phyloP scores from a whole-genome alignment of 2,113 vertebrate genomes.

The Taurulus bubalis region DNA sequence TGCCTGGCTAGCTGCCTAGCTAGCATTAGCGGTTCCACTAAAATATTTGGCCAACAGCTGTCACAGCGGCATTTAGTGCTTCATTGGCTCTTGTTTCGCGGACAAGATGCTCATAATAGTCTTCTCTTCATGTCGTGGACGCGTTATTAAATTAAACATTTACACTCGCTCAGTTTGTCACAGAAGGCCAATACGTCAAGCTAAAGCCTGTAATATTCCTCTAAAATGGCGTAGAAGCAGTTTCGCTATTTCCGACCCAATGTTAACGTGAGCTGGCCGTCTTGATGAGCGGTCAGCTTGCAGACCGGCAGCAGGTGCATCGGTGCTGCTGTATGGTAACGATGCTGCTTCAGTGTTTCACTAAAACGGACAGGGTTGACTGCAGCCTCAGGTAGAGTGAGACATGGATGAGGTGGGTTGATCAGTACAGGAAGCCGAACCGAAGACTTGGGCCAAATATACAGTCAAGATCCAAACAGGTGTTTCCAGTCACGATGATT shows the following conservation, averaged over 20 bases:
- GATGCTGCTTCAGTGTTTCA: slow-evolving; percentile 2
- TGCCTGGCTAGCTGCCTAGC: slow-evolving; percentile 8
- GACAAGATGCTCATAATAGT: rapidly evolving
- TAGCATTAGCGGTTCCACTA: slow-evolving; percentile 15
- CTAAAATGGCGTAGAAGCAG: slow-evolving; percentile 70
- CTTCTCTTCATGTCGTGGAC: background rate
- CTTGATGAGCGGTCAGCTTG: slow-evolving; percentile 14
- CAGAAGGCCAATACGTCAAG: slow-evolving; percentile 51
- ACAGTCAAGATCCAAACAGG: background rate
- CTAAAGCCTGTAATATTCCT: slow-evolving; percentile 42
- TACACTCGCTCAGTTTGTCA: slow-evolving; percentile 1
- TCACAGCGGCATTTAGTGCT: background rate
- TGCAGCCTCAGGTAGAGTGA: background rate
- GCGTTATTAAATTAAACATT: background rate
- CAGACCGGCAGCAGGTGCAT: slow-evolving; percentile 40
- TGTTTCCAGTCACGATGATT: background rate
- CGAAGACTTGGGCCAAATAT: background rate
- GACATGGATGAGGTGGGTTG: background rate
- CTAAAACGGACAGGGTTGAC: background rate
- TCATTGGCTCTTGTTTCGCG: rapidly evolving
- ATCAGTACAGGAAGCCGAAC: background rate
- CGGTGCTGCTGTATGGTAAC: background rate
- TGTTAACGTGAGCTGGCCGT: slow-evolving; percentile 25
- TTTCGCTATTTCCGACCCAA: slow-evolving; percentile 27
- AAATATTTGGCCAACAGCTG: slow-evolving; percentile 28